phyloP scores from a whole-genome alignment of 2,888 invertebrate genomes.

The Congeria kusceri region DNA sequence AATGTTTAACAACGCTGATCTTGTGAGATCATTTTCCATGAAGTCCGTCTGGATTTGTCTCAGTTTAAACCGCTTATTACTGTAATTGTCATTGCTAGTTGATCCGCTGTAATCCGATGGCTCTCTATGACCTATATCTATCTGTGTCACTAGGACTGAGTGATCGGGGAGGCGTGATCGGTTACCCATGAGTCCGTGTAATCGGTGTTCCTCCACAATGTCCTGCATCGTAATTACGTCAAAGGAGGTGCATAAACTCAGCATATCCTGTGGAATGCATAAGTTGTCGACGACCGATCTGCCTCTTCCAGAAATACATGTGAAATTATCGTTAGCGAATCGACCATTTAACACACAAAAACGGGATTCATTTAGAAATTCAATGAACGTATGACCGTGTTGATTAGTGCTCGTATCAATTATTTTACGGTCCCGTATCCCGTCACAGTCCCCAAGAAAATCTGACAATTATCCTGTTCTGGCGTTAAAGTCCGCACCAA shows the following conservation, averaged over 20 bases:
- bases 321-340: neutral
- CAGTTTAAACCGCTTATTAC: too few relatives aligned
- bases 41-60: too few relatives aligned
- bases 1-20: too few relatives aligned
- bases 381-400: too few relatives aligned
- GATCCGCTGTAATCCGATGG: too few relatives aligned
- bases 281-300: neutral
- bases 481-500: conserved; percentile 8
- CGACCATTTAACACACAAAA: neutral
- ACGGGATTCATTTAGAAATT: too few relatives aligned
- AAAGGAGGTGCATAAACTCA: neutral
- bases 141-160: neutral
- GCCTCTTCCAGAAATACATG: neutral
- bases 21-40: too few relatives aligned
- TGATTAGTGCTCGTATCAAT: neutral
- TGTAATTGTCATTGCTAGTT: too few relatives aligned
- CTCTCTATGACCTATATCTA: too few relatives aligned
- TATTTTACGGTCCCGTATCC: neutral
- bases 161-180: neutral
- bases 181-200: conserved; percentile 1
- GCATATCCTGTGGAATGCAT: conserved; percentile 2
- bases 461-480: neutral
- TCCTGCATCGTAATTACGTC: conserved; percentile 10
- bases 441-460: neutral
- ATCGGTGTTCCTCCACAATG: neutral